Base-by-base conservation (phyloP, 2,797 vertebrate species). In the Carduelis carduelis region DNA sequence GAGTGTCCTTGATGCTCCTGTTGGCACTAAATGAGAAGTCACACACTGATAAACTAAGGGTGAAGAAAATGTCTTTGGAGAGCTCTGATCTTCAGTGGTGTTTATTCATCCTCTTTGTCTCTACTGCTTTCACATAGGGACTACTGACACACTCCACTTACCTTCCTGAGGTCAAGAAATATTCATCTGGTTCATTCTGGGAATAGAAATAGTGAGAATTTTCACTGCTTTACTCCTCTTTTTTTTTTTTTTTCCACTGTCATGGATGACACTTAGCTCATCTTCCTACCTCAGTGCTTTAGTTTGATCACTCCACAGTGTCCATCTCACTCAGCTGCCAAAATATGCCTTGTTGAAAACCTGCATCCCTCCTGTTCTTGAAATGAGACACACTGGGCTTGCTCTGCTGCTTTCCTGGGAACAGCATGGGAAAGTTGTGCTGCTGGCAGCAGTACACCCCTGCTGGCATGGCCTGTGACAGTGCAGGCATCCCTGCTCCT, bases 371-470 rank as follows among this genome's bases (percentile, higher is more conserved):
- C 22, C n/a, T 57, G 8, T 13, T 50, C 74, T 43, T 66, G 47
- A 44, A 71, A 35, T 26, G 60, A 57, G n/a, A 53, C 27, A 1
- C 43, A 4, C 18, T 81, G 37, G 28, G 9, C 11, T 72, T 18
- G 61, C 15, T 60, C 8, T 80, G 60, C 37, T 47, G 22, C 35
- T 63, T 63, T 70, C 49, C 41, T 46, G 55, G 55, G 55, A 53
- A 4, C 12, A 23, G 0, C 46, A 9, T 2, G n/a, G 35, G 7
- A 12, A 44, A 47, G 35, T 2, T 37, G 44, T 80, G 52, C 49
- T 12, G 1, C 64, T 9, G 44, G 49, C 49, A 90, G 57, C 53
- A 26, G 49, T 6, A 6, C 26, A 5, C 8, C 1, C 56, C 46
- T 52, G 44, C 63, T 59, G 81, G 34, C 49, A 24, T 2, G 28